Evolutionary conservation across 2,113 vertebrate species (phyloP).

Genomic region (Ploceus nigricollis): DNA sequence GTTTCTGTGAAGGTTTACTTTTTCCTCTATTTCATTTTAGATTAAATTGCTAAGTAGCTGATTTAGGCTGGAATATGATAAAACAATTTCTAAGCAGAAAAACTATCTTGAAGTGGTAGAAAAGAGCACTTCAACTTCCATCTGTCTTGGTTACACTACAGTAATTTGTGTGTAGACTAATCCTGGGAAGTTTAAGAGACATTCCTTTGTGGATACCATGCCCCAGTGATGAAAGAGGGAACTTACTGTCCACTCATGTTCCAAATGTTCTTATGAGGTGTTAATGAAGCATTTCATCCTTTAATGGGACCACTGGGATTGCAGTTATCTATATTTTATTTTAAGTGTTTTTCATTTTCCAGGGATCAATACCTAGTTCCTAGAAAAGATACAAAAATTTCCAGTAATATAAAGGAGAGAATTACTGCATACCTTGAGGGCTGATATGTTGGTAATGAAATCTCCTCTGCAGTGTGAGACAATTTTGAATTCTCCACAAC

Average conservation of each 20-base stretch:
- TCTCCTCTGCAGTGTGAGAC: background rate
- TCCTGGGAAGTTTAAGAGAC: background rate
- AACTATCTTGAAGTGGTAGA: background rate
- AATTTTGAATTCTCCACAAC: background rate
- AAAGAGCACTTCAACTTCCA: background rate
- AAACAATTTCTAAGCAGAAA: background rate
- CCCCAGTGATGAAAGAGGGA: background rate
- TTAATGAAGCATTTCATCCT: slow-evolving; percentile 49
- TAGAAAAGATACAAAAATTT: slow-evolving; percentile 50
- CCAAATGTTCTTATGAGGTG: background rate
- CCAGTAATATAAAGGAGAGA: slow-evolving; percentile 29
- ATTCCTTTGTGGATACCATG: background rate
- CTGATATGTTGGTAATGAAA: background rate
- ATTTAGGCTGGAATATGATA: background rate
- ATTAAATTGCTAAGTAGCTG: background rate
- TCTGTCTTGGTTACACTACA: background rate
- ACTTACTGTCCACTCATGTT: background rate
- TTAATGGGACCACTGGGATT: slow-evolving; percentile 1
- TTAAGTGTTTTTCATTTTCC: slow-evolving; percentile 40
- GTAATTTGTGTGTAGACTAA: background rate
- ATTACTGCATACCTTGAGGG: background rate
- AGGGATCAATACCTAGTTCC: slow-evolving; percentile 42
- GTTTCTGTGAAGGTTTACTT: background rate
- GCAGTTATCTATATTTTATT: slow-evolving; percentile 33
- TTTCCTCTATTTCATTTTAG: background rate